phyloP scores from a whole-genome alignment of 2,797 vertebrate genomes.

The Chrosomus eos region DNA sequence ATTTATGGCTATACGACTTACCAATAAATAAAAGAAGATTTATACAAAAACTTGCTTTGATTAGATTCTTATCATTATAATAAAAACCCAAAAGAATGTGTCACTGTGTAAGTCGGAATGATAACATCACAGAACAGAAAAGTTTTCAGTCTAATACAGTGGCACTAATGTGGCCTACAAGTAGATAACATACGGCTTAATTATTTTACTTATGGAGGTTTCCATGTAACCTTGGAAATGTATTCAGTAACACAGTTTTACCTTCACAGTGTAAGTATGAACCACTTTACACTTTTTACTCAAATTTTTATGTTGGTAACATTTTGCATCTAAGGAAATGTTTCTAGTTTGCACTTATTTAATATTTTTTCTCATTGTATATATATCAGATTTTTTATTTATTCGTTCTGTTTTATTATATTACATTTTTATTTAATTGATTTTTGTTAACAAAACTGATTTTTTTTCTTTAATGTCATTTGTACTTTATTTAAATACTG shows the following conservation, averaged over 20 bases:
- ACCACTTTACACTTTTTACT: neutral
- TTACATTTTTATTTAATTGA: neutral
- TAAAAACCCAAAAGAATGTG: neutral
- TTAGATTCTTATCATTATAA: neutral
- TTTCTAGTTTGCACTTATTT: neutral
- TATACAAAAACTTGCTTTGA: neutral
- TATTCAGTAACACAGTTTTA: neutral
- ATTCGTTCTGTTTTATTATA: neutral
- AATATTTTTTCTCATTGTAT: neutral
- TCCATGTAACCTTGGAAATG: neutral
- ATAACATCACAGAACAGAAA: neutral
- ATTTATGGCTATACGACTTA: neutral
- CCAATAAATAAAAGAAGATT: neutral
- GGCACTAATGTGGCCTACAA: neutral
- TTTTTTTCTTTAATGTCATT: neutral
- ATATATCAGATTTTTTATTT: too few relatives aligned
- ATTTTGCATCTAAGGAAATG: neutral
- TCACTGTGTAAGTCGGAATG: neutral
- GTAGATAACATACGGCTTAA: neutral
- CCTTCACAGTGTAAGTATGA: neutral
- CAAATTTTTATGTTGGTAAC: neutral
- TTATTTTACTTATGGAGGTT: neutral
- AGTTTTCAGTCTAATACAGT: neutral
- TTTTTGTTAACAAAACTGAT: neutral
- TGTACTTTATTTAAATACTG: neutral